Evolutionary conservation across 2,113 vertebrate genomes (phyloP), one percentile per base, ranked within the genome.

Genomic region (Fulmarus glacialis): DNA sequence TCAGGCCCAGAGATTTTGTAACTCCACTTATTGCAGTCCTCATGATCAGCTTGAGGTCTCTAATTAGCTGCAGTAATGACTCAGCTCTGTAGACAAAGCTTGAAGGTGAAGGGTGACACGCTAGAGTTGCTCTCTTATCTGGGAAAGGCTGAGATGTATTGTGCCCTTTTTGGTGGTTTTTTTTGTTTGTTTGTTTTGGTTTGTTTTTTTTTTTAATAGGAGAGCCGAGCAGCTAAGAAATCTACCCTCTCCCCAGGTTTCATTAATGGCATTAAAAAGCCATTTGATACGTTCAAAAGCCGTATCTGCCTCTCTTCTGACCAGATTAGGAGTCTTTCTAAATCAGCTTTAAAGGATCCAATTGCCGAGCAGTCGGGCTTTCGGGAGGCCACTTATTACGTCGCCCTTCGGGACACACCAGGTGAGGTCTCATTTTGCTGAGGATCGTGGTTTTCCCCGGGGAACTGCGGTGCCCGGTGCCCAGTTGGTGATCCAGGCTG

Each of bases 41-140:
- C n/a, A 32, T 97, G 96, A 98, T 97, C 93, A 91, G 94, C 92
- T 95, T 97, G 81, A 80, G 89, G 90, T 74, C 87, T 93, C 89
- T 87, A 97, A 97, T 96, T 95, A 97, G 94, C 68, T 84, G 53
- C 86, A 82, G 60, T 77, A 96, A 95, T 94, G 89, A 95, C 84
- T 94, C 92, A 92, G 73, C 82, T 72, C 50, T 82, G 72, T 58
- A 85, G 84, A 79, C 34, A 85, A 56, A 88, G 67, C 87, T 45
- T 93, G 80, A 95, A 94, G 94, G 93, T 80, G 77, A 97, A 90
- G 70, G 77, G 75, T 67, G 40, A 45, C 78, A 53, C 12, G 19
- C 50, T 71, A 20, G 34, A 59, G 75, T 13, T 32, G 36, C 53
- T 87, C 53, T 56, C 62, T 93, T 87, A 36, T 47, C 77, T 93